Base-by-base conservation (phyloP, 2,113 vertebrate genomes). In the Sebastes schlegelii region DNA sequence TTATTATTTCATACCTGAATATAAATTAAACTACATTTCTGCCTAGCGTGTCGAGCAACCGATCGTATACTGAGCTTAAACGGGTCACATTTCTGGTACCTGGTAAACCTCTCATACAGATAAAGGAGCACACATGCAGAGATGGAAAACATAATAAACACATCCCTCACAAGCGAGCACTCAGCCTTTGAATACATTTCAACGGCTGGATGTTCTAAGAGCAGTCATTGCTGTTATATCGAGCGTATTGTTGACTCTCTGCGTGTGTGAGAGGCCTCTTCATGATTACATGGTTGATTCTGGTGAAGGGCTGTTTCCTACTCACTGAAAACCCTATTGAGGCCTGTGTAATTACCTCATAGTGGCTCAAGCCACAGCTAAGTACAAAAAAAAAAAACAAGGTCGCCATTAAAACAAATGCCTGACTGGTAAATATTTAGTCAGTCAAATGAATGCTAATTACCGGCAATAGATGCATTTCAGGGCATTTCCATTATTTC, bases 211-310 rank as follows among this genome's bases (percentile, higher is more conserved):
- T 57, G 74, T 48, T 42, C 49, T 46, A 34, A 60, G 23, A 45
- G 63, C 74, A 26, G 66, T 10, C 16, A 6, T 4, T 2, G 1
- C 17, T 42, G 55, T 64, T 61, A 49, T 3, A 34, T 34, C 34
- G 34, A 34, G 48, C 48, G 52, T 10, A 34, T 46, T 71, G 54
- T 42, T 65, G 79, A 65, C 34, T 34, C 34, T 34, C 34, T 34
- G 34, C 45, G 21, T 2, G 0, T 43, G 21, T 52, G 57, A 72
- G 62, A 74, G 63, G 57, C 49, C 62, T 6, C 9, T 45, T 55
- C 21, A 49, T 83, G 66, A 77, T 74, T 70, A 74, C 46, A 81
- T 17, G 69, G 58, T 74, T 80, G 51, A 62, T 40, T 0, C 57
- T 34, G 34, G 34, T 34, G 34, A 34, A 60, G 63, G 46, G 49